Percentiles rank a stretch among this genome's conserved stretches.
Evolutionary conservation across 2,113 vertebrate species (phyloP).

Genomic region (Columba livia): DNA sequence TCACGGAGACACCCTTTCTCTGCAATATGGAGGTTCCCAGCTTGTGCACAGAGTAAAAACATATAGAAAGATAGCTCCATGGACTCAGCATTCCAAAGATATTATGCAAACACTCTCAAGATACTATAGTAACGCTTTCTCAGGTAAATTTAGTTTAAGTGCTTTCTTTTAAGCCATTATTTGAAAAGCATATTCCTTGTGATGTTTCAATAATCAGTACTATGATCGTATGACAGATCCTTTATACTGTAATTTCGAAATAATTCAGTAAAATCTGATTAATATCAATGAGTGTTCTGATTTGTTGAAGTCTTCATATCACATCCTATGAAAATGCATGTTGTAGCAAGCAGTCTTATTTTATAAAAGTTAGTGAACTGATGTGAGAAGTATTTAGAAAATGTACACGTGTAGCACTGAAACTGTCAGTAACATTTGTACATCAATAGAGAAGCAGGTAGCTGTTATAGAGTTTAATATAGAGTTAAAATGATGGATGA

Average conservation of each 20-base stretch:
- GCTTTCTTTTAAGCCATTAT: background rate
- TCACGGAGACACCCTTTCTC: constrained; percentile 95
- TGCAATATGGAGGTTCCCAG: constrained; percentile 97
- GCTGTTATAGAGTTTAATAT: background rate
- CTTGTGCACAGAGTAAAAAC: constrained; percentile 98
- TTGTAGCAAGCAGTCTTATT: background rate
- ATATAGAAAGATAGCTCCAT: constrained; percentile 96
- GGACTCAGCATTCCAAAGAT: constrained; percentile 98
- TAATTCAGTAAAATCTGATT: background rate
- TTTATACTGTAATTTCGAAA: background rate
- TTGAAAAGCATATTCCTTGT: background rate
- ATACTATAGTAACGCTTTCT: constrained; percentile 97
- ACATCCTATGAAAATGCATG: background rate
- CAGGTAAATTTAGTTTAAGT: constrained; percentile 77
- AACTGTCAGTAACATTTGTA: background rate
- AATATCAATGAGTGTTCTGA: background rate
- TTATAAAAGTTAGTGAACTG: background rate
- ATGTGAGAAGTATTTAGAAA: background rate
- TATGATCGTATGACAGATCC: background rate
- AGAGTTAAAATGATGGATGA: no score
- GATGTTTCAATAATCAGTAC: background rate
- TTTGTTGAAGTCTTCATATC: background rate
- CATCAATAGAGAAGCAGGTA: background rate
- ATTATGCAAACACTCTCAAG: constrained; percentile 97
- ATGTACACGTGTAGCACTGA: background rate